phyloP scores from a whole-genome alignment of 2,888 invertebrate species.

The Hirtodrosophila duncani region DNA sequence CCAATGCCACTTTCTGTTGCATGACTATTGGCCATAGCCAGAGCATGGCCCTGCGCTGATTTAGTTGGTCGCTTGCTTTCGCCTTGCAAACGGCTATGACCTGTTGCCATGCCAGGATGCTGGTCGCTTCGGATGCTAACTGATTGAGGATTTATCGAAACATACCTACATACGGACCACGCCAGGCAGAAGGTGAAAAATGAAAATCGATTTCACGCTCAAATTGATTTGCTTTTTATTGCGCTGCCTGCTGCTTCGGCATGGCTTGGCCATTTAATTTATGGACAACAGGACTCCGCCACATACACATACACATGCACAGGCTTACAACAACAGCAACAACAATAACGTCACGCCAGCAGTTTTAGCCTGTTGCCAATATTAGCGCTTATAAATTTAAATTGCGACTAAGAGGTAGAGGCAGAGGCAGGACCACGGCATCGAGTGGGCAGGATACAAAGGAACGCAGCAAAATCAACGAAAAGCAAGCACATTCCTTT shows the following conservation, averaged over 20 bases:
- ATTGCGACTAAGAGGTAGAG: conserved; percentile 31
- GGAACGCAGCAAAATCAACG: conserved; percentile 10
- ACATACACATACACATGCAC: conserved; percentile 13
- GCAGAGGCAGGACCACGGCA: neutral
- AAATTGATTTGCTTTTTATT: conserved; percentile 69
- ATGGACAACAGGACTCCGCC: conserved; percentile 39
- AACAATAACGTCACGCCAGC: conserved; percentile 52
- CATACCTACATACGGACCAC: neutral
- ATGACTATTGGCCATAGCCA: conserved; percentile 32
- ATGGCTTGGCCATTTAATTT: conserved; percentile 59
- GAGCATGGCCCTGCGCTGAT: conserved; percentile 31
- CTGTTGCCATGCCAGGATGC: conserved; percentile 44
- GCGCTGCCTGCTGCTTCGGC: too few species aligned
- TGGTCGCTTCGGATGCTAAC: conserved; percentile 12
- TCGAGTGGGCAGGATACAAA: neutral
- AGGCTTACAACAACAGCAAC: conserved; percentile 36
- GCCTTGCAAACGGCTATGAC: conserved; percentile 27
- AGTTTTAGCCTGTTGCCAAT: conserved; percentile 31
- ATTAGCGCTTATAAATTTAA: conserved; percentile 64
- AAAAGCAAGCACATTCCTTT: conserved; percentile 44
- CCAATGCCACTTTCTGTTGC: conserved; percentile 24
- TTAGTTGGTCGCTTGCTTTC: too few species aligned
- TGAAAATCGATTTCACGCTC: conserved; percentile 70
- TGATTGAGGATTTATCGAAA: conserved; percentile 49
- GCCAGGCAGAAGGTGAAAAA: conserved; percentile 19